These are phyloP conservation scores for Hermaeophaga mercurialis DNA, from an alignment of 2,888 invertebrate genomes.

Conservation along the genomic window DNA sequence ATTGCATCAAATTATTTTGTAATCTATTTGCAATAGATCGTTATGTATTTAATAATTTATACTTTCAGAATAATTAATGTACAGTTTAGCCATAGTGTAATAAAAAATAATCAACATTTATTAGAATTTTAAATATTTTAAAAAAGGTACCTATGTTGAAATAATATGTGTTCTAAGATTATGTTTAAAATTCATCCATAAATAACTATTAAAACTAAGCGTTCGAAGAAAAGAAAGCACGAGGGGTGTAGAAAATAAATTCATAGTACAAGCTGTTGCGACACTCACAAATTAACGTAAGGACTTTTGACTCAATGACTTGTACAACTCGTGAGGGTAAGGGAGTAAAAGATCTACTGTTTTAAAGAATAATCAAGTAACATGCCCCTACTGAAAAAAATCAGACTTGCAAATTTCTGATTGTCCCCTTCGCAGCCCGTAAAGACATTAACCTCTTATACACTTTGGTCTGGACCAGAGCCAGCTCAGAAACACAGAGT, in stretches of 20 bases:
- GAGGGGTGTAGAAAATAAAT: constrained; percentile 46
- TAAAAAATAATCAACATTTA: too few species aligned
- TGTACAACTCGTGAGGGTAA: constrained; percentile 48
- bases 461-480: constrained; percentile 45
- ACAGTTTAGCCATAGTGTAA: not conserved
- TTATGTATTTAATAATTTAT: not conserved
- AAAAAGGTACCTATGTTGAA: too few species aligned
- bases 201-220: constrained; percentile 32
- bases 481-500: constrained; percentile 23
- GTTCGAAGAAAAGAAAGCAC: constrained; percentile 18
- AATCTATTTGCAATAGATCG: constrained; percentile 7
- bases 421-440: constrained; percentile 58
- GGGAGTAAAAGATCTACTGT: constrained; percentile 53
- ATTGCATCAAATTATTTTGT: constrained; percentile 12
- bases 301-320: constrained; percentile 57
- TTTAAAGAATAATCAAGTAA: constrained; percentile 58
- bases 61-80: not conserved
- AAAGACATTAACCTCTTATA: constrained; percentile 58
- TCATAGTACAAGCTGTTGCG: constrained; percentile 53
- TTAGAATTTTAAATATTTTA: too few species aligned
- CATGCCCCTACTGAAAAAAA: constrained; percentile 55
- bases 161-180: not conserved
- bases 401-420: constrained; percentile 59
- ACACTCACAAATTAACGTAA: constrained; percentile 55
- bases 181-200: constrained; percentile 16